phyloP scores from a whole-genome alignment of 1,140 invertebrate genomes.

The Scaptodrosophila lebanonensis region DNA sequence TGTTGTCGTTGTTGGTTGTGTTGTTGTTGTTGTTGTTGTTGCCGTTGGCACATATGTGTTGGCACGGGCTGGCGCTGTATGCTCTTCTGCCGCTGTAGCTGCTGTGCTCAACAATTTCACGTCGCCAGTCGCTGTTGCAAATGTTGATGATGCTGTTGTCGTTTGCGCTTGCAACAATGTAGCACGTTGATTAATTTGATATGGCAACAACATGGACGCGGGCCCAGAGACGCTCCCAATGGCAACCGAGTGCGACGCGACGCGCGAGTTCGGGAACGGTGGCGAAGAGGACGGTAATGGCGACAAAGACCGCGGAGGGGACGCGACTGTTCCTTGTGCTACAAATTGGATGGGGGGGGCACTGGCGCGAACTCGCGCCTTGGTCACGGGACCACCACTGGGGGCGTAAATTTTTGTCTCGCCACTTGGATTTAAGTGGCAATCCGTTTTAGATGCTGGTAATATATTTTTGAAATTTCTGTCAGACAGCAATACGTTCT shows the following conservation, averaged over 20 bases:
- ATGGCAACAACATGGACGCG: constrained; percentile 69
- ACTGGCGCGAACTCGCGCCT: too few relatives aligned
- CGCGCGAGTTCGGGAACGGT: constrained; percentile 23
- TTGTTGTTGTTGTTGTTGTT: constrained; percentile 14
- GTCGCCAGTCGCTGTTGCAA: constrained; percentile 10
- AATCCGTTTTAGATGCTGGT: constrained; percentile 56
- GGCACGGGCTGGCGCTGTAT: too few relatives aligned
- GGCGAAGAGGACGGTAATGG: constrained; percentile 3
- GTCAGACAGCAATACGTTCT: constrained; percentile 41
- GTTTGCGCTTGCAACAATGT: constrained; percentile 66
- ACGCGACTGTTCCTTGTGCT: too few relatives aligned
- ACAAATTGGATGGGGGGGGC: too few relatives aligned
- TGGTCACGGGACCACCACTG: too few relatives aligned
- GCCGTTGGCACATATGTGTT: constrained; percentile 49
- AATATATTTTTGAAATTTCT: constrained; percentile 72
- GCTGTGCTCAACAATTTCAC: constrained; percentile 15
- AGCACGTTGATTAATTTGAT: constrained; percentile 75
- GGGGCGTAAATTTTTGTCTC: constrained; percentile 36
- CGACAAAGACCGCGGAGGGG: too few relatives aligned
- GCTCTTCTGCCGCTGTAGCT: constrained; percentile 41
- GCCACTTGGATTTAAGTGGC: constrained; percentile 51
- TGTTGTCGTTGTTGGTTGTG: constrained; percentile 15
- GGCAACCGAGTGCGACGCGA: constrained; percentile 48
- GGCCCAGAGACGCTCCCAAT: constrained; percentile 22
- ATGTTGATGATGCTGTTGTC: constrained; percentile 24